Conservation (phyloP, 2,888 invertebrate species). For the Drosophila parthenogenetica region DNA sequence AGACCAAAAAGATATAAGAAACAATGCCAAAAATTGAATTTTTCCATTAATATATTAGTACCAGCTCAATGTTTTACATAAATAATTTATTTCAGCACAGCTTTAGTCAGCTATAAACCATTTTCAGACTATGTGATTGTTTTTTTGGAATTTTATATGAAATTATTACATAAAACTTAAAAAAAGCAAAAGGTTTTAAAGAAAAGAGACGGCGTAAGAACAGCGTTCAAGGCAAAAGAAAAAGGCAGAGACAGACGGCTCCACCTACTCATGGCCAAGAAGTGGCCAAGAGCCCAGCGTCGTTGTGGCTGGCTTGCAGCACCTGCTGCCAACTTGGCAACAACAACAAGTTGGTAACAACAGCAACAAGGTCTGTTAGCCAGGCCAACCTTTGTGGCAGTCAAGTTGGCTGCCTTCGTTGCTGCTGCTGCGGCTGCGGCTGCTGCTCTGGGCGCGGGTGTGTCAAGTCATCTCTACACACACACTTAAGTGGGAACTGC, state of each 20-base stretch:
- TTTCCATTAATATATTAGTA: too few relatives aligned
- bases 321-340: conserved; percentile 61
- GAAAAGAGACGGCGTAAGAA: conserved; percentile 4
- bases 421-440: conserved; percentile 1
- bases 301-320: conserved; percentile 72
- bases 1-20: too few relatives aligned
- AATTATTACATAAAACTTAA: too few relatives aligned
- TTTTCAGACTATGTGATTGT: too few relatives aligned
- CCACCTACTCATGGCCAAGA: conserved; percentile 62
- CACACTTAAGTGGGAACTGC: conserved; percentile 65
- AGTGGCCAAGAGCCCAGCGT: conserved; percentile 50
- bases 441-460: conserved; percentile 62
- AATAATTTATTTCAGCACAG: too few relatives aligned
- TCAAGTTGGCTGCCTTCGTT: conserved; percentile 65
- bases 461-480: conserved; percentile 75
- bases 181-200: neutral
- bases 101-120: too few relatives aligned
- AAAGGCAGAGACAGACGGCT: conserved; percentile 52
- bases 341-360: conserved; percentile 12
- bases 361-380: conserved; percentile 21
- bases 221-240: conserved; percentile 46
- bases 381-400: conserved; percentile 57
- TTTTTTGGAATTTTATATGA: too few relatives aligned
- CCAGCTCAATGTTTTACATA: too few relatives aligned
- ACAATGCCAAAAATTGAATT: too few relatives aligned